These are phyloP conservation scores for Bufotes viridis DNA, from an alignment of 2,797 vertebrate species.

Conservation along the genomic window DNA sequence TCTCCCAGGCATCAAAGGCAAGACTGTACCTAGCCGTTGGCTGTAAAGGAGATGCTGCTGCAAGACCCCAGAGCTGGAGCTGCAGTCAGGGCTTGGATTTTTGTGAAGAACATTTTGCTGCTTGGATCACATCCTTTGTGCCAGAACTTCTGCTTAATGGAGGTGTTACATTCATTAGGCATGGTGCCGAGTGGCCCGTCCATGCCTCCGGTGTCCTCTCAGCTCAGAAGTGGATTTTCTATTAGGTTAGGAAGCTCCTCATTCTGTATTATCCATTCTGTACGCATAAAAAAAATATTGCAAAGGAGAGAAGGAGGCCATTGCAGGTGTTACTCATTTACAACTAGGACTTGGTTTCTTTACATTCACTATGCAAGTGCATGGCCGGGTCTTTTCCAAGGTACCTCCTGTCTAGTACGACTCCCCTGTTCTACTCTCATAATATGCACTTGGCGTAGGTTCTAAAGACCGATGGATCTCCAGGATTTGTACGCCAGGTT, in stretches of 20 bases:
- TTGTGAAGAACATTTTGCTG: constrained; percentile 40
- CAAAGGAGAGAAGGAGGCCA: background rate
- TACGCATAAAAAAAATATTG: background rate
- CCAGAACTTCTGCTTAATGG: background rate
- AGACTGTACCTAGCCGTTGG: constrained; percentile 39
- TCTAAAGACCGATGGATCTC: background rate
- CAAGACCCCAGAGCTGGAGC: background rate
- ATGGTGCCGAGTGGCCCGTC: background rate
- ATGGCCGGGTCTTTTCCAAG: background rate
- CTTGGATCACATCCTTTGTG: background rate
- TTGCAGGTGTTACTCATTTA: background rate
- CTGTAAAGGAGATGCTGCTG: background rate
- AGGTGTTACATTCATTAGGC: background rate
- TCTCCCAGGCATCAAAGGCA: constrained; percentile 40
- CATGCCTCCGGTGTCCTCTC: background rate
- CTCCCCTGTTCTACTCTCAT: background rate
- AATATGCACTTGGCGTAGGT: background rate
- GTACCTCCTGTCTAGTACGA: background rate
- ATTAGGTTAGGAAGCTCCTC: background rate
- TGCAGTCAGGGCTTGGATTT: background rate
- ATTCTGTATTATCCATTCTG: background rate
- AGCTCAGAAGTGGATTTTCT: background rate
- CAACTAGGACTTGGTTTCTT: background rate
- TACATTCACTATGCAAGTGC: background rate
- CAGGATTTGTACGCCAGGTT: background rate